A percentile compares a stretch with the other conserved stretches of the same genome.
These are phyloP conservation scores for Seira musarum DNA, from an alignment of 2,888 invertebrate species.

Conservation along the genomic window DNA sequence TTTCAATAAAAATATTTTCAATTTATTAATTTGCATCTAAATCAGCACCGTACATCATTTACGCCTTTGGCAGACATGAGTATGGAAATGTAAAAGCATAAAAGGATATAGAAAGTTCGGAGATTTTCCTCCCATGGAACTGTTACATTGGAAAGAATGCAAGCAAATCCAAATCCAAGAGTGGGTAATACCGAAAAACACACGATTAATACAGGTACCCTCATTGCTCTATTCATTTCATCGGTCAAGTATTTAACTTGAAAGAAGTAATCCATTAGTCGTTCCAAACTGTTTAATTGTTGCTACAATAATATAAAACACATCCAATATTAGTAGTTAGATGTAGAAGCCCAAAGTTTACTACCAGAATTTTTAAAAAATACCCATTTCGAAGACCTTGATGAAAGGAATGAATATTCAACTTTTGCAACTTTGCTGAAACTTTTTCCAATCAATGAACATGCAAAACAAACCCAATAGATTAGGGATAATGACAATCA, in stretches of 20 bases:
- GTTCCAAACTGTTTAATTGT: conserved; percentile 9
- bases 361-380: conserved; percentile 1
- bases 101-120: conserved; percentile 16
- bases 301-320: background rate
- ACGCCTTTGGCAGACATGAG: conserved; percentile 25
- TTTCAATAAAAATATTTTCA: background rate
- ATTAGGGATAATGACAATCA: conserved; percentile 15
- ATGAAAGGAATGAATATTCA: conserved; percentile 28
- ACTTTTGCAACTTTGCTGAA: conserved; percentile 24
- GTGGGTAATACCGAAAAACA: conserved; percentile 20
- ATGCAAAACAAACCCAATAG: background rate
- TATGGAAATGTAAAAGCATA: background rate
- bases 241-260: conserved; percentile 4
- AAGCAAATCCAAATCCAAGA: conserved; percentile 26
- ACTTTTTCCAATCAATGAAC: conserved; percentile 15
- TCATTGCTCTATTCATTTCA: conserved; percentile 25
- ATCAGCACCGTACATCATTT: conserved; percentile 12
- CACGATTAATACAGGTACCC: background rate
- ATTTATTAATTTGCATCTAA: background rate
- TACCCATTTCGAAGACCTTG: conserved; percentile 24
- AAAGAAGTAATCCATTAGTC: conserved; percentile 10
- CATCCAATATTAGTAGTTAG: too few relatives aligned
- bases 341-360: too few relatives aligned
- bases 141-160: background rate
- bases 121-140: background rate